These are phyloP conservation scores for Myotis brandtii DNA, from an alignment of 2,113 vertebrate genomes.

Conservation along the genomic window DNA sequence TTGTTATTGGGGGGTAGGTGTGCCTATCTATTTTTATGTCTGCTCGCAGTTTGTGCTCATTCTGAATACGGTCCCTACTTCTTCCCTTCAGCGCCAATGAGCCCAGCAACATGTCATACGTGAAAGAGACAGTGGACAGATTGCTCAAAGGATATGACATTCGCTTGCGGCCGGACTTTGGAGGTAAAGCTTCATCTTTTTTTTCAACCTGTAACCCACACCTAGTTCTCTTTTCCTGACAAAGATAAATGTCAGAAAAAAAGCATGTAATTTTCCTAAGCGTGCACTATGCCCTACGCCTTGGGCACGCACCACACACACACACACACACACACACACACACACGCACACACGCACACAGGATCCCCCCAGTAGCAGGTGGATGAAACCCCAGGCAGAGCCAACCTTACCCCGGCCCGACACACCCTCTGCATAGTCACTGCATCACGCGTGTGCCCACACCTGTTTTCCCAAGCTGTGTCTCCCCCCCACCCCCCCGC, in stretches of 20 bases:
- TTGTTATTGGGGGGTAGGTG: conserved; percentile 56
- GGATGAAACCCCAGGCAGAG: conserved; percentile 17
- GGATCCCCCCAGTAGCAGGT: conserved; percentile 27
- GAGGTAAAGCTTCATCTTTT: conserved; percentile 87
- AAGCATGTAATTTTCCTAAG: not conserved
- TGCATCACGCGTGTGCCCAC: conserved; percentile 61
- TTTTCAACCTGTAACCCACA: conserved; percentile 73
- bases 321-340: not conserved
- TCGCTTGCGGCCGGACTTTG: conserved; percentile 93
- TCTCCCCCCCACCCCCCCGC: not conserved
- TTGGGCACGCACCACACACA: not conserved
- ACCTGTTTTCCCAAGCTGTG: conserved; percentile 59
- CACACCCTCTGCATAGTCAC: conserved; percentile 72
- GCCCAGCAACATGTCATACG: conserved; percentile 94
- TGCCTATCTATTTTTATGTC: conserved; percentile 58
- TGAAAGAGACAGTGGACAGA: conserved; percentile 93
- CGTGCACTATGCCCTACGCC: conserved; percentile 18
- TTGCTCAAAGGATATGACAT: conserved; percentile 94
- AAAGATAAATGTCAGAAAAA: conserved; percentile 32
- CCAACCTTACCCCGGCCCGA: conserved; percentile 23
- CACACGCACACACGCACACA: not conserved
- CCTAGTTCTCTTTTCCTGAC: not conserved
- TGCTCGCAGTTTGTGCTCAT: conserved; percentile 55
- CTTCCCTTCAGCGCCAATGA: conserved; percentile 88
- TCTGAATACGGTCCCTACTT: conserved; percentile 71